Evolutionary conservation across 2,113 vertebrate species (phyloP).

Genomic region (Amia ocellicauda): DNA sequence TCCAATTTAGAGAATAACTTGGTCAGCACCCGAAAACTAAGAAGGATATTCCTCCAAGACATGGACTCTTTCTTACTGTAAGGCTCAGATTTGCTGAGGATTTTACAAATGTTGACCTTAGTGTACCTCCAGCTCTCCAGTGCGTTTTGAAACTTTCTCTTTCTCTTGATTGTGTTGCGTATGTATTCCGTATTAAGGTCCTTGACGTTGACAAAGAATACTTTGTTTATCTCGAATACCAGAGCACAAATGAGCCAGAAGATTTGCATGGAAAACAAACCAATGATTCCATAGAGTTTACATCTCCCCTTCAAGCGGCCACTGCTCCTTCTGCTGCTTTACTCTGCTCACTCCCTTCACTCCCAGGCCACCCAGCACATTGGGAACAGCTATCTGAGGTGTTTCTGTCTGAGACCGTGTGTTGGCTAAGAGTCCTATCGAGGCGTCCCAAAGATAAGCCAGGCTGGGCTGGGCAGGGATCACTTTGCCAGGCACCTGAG

Average conservation of each 20-base stretch:
- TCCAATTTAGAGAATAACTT: constrained; percentile 33
- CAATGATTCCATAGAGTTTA: background rate
- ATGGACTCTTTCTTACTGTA: constrained; percentile 32
- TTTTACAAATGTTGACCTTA: constrained; percentile 19
- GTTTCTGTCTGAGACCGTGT: no score
- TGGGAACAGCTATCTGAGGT: no score
- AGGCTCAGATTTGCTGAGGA: constrained; percentile 14
- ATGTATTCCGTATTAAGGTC: no score
- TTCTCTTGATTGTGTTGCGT: background rate
- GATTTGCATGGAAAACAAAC: background rate
- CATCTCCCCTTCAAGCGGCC: background rate
- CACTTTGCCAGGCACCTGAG: no score
- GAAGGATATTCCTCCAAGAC: constrained; percentile 28
- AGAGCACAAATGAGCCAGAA: constrained; percentile 2
- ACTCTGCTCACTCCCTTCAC: background rate
- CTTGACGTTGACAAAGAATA: background rate
- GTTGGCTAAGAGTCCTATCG: no score
- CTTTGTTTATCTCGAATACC: background rate
- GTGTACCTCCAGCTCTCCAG: constrained; percentile 7
- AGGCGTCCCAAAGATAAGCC: no score
- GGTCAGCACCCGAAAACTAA: constrained; percentile 21
- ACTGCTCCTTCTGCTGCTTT: background rate
- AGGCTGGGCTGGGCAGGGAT: no score
- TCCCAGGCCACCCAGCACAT: no score
- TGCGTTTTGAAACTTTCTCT: background rate